Conservation (phyloP, 2,888 invertebrate species). For the Drosophila meridiana region DNA sequence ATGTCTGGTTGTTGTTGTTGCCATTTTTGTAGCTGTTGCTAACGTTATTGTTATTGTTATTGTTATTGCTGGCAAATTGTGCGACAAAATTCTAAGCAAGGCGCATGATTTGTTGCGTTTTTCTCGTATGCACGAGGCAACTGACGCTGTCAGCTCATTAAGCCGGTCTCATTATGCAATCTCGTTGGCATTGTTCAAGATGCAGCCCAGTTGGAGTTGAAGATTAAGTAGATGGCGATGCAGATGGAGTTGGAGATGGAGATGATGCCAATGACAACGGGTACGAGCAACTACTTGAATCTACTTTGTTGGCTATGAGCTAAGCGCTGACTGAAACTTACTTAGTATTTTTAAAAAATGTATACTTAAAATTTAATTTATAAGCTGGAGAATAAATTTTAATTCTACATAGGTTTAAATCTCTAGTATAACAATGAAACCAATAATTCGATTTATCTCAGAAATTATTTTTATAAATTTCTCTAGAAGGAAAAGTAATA, state of each 20-base stretch:
- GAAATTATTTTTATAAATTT: neutral
- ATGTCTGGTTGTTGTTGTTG: slow-evolving; percentile 30
- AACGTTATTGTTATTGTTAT: slow-evolving; percentile 31
- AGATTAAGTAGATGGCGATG: slow-evolving; percentile 4
- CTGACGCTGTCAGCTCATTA: slow-evolving; percentile 70
- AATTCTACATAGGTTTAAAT: neutral
- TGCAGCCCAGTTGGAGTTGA: slow-evolving; percentile 27
- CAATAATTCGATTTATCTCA: neutral
- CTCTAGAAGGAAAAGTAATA: neutral
- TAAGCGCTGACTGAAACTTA: neutral
- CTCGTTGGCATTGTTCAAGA: slow-evolving; percentile 65
- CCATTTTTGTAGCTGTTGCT: slow-evolving; percentile 42
- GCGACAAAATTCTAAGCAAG: slow-evolving; percentile 74
- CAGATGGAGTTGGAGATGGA: neutral
- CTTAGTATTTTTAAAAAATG: too few relatives aligned
- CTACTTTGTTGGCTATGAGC: slow-evolving; percentile 16
- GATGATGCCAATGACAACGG: slow-evolving; percentile 10
- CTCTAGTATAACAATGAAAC: neutral
- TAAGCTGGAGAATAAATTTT: neutral
- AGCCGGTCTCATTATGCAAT: slow-evolving; percentile 66
- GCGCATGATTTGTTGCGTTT: slow-evolving; percentile 68
- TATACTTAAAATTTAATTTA: neutral
- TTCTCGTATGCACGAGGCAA: slow-evolving; percentile 53
- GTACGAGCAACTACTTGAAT: slow-evolving; percentile 3
- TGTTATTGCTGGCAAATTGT: slow-evolving; percentile 55